phyloP scores from a whole-genome alignment of 1,140 invertebrate genomes.

The Hetaerina americana region DNA sequence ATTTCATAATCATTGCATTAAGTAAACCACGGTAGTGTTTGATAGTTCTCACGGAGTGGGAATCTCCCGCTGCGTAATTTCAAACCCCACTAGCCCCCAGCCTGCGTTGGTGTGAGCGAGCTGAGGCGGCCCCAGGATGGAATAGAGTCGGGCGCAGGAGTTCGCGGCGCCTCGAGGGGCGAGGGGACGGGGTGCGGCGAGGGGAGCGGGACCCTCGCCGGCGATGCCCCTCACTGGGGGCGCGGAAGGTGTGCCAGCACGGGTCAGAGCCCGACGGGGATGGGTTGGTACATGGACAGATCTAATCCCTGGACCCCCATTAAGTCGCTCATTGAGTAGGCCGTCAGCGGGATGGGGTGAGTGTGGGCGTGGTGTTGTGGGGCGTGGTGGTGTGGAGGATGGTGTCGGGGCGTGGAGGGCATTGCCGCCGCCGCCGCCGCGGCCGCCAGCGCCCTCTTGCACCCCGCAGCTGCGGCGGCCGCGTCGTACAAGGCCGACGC shows the following conservation, averaged over 20 bases:
- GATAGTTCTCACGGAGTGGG: too few species aligned
- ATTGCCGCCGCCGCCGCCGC: constrained; percentile 20
- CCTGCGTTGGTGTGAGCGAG: too few species aligned
- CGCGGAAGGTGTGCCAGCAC: constrained; percentile 37
- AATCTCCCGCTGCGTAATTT: too few species aligned
- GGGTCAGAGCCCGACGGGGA: constrained; percentile 57
- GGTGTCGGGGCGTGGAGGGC: constrained; percentile 18
- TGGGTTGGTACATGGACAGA: constrained; percentile 44
- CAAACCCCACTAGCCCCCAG: too few species aligned
- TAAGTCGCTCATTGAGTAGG: constrained; percentile 54
- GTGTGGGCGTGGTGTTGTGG: constrained; percentile 9
- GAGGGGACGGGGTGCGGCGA: not conserved
- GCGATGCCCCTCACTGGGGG: constrained; percentile 29
- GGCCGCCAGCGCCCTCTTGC: constrained; percentile 31
- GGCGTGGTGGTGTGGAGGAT: constrained; percentile 26
- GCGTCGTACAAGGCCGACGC: constrained; percentile 34
- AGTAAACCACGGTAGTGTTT: too few species aligned
- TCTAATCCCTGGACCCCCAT: constrained; percentile 50
- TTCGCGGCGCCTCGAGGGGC: not conserved
- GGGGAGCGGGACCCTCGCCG: not conserved
- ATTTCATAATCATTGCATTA: too few species aligned
- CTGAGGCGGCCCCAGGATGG: not conserved
- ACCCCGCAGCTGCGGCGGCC: constrained; percentile 34
- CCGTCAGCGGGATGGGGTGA: constrained; percentile 23
- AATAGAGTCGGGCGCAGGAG: not conserved